A percentile compares a stretch with the other conserved stretches of the same genome.
phyloP scores from a whole-genome alignment of 2,888 invertebrate species.

The Lasioglossum marginatum region DNA sequence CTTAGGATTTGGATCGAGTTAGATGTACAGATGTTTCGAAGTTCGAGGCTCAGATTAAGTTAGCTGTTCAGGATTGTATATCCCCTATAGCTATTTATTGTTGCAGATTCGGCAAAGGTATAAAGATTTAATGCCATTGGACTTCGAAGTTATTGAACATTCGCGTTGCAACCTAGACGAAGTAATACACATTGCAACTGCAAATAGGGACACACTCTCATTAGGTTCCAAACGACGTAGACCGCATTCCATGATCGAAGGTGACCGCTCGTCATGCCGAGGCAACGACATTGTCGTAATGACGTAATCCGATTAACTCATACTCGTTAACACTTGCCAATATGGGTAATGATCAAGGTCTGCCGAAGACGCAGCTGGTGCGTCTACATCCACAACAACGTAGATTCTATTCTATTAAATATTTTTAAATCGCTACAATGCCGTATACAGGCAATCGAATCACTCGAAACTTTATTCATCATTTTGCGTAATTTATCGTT shows the following conservation, averaged over 20 bases:
- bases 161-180: background rate
- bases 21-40: background rate
- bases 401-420: background rate
- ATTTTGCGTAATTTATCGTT: background rate
- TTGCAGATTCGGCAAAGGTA: background rate
- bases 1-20: background rate
- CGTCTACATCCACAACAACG: background rate
- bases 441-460: background rate
- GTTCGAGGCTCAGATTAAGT: background rate
- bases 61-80: background rate
- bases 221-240: background rate
- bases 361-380: conserved; percentile 25
- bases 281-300: conserved; percentile 41
- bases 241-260: conserved; percentile 48
- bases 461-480: background rate
- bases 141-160: background rate
- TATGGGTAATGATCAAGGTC: conserved; percentile 48
- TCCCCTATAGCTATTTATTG: background rate
- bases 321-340: conserved; percentile 32
- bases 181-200: background rate
- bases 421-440: conserved; percentile 1
- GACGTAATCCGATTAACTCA: conserved; percentile 55
- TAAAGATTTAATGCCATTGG: background rate
- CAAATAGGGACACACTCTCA: background rate
- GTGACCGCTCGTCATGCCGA: conserved; percentile 26